Evolutionary conservation across 2,797 vertebrate species (phyloP).

Genomic region (Champsocephalus gunnari): DNA sequence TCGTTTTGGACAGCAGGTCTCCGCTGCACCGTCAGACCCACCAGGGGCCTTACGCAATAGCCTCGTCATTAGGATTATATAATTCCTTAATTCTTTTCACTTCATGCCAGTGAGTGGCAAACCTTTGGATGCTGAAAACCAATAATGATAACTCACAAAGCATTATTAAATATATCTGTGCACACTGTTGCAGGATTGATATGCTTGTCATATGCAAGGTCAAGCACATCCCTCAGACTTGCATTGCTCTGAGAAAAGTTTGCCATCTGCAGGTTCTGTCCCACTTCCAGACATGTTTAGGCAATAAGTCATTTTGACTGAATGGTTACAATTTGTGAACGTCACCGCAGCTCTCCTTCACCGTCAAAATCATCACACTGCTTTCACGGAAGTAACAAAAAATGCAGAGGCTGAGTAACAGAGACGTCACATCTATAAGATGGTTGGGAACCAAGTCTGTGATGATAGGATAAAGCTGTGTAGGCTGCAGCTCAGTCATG

Average conservation of each 20-base stretch:
- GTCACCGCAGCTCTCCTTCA: slow-evolving; percentile 22
- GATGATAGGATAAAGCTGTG: background rate
- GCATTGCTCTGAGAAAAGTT: slow-evolving; percentile 24
- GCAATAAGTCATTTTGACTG: slow-evolving; percentile 45
- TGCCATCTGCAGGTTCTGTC: slow-evolving; percentile 36
- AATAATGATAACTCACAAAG: background rate
- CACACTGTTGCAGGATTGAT: slow-evolving; percentile 23
- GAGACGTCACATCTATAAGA: slow-evolving; percentile 28
- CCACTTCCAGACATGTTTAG: slow-evolving; percentile 38
- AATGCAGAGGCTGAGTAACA: slow-evolving; percentile 10
- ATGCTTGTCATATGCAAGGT: slow-evolving; percentile 27
- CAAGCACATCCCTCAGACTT: slow-evolving; percentile 16
- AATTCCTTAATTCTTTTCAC: slow-evolving; percentile 46
- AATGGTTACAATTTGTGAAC: slow-evolving; percentile 37
- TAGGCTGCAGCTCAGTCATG: background rate
- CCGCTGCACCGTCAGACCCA: slow-evolving; percentile 16
- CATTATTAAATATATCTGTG: background rate
- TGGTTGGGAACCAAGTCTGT: slow-evolving; percentile 13
- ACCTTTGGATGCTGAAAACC: background rate
- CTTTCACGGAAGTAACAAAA: slow-evolving; percentile 34
- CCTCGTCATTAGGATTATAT: slow-evolving; percentile 57
- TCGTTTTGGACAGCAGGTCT: slow-evolving; percentile 37
- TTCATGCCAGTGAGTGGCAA: background rate
- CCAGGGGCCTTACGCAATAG: slow-evolving; percentile 47
- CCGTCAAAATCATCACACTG: background rate